A percentile compares a stretch with the other conserved stretches of the same genome.
Conservation (phyloP, 2,888 invertebrate species). For the Drosophila tripunctata region DNA sequence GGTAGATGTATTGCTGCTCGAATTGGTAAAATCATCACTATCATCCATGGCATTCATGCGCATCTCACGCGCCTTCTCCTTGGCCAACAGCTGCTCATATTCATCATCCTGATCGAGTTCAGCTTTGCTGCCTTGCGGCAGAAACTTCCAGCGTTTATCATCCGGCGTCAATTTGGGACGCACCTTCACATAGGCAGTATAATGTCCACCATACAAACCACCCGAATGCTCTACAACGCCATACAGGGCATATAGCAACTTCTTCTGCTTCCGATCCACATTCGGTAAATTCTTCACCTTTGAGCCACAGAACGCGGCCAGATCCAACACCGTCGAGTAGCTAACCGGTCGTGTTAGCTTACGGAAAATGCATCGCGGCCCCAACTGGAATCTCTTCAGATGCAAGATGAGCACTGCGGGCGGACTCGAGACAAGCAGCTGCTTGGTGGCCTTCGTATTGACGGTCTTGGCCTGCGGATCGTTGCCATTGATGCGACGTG, state of each 20-base stretch:
- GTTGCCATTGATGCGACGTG: slow-evolving; percentile 88
- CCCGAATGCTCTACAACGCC: slow-evolving; percentile 98
- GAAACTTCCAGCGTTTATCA: slow-evolving; percentile 90
- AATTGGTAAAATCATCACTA: slow-evolving; percentile 86
- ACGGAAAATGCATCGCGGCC: slow-evolving; percentile 88
- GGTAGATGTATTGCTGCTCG: slow-evolving; percentile 84
- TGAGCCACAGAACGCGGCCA: slow-evolving; percentile 95
- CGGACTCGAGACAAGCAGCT: slow-evolving; percentile 94
- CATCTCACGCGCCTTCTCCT: slow-evolving; percentile 81
- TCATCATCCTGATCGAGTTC: slow-evolving; percentile 85
- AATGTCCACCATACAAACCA: slow-evolving; percentile 92
- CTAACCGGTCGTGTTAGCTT: slow-evolving; percentile 94
- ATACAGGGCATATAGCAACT: slow-evolving; percentile 94
- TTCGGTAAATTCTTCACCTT: slow-evolving; percentile 87
- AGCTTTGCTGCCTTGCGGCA: slow-evolving; percentile 87
- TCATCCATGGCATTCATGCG: slow-evolving; percentile 82
- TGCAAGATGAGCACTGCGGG: slow-evolving; percentile 98
- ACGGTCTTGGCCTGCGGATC: slow-evolving; percentile 89
- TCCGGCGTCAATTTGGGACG: slow-evolving; percentile 87
- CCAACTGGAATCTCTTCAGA: slow-evolving; percentile 96
- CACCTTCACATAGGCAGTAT: slow-evolving; percentile 97
- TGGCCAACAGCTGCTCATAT: slow-evolving; percentile 82
- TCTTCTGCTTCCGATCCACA: slow-evolving; percentile 87
- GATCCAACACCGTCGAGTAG: slow-evolving; percentile 93
- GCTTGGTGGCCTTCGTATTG: slow-evolving; percentile 92